Evolutionary conservation across 2,888 invertebrate genomes (phyloP).

Genomic region (Trachelus stipa): DNA sequence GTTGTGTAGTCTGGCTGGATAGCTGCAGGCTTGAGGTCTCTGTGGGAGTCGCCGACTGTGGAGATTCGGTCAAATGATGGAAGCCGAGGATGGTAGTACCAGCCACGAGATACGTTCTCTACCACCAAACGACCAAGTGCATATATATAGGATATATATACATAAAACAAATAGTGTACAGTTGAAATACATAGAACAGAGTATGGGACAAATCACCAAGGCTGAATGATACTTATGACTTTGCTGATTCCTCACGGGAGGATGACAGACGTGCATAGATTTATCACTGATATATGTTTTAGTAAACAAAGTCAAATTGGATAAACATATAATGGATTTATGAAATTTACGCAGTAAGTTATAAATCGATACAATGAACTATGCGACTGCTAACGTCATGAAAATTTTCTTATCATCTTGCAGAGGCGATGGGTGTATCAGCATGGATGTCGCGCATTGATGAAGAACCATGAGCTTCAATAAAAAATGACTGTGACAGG

Average conservation of each 20-base stretch:
- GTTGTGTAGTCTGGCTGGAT: not conserved
- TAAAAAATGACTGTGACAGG: not conserved
- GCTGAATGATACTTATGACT: not conserved
- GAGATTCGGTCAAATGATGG: slow-evolving; percentile 34
- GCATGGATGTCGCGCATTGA: not conserved
- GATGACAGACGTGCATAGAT: not conserved
- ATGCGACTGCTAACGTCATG: not conserved
- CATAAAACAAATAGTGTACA: not conserved
- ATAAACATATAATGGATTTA: not conserved
- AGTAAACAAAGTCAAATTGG: not conserved
- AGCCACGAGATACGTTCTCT: slow-evolving; percentile 48
- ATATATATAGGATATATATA: not conserved
- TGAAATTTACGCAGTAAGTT: not conserved
- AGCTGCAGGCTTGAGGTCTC: not conserved
- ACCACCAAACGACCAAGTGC: not conserved
- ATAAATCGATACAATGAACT: not conserved
- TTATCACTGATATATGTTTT: not conserved
- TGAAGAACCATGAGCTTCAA: not conserved
- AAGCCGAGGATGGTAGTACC: slow-evolving; percentile 63
- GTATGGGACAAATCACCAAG: not conserved
- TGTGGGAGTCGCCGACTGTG: not conserved
- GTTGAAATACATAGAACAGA: not conserved
- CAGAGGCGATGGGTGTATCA: not conserved
- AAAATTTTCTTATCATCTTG: not conserved
- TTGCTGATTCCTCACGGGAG: not conserved